These are phyloP conservation scores for Peromyscus attwateri DNA, from an alignment of 2,797 vertebrate species.

Conservation along the genomic window DNA sequence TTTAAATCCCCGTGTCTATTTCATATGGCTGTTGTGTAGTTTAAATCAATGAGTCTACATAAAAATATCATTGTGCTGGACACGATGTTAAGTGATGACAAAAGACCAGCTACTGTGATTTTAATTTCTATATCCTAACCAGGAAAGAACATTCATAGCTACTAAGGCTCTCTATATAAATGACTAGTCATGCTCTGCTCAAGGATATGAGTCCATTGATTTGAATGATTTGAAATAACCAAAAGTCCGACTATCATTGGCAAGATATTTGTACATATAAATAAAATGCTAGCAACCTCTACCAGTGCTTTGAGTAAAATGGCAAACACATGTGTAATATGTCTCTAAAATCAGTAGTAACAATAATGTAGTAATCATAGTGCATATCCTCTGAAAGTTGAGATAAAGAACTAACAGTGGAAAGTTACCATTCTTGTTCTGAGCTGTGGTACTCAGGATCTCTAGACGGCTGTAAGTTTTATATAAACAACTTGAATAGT, in stretches of 20 bases:
- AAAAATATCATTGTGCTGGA: neutral
- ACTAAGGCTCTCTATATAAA: neutral
- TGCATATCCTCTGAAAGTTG: neutral
- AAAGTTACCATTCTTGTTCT: neutral
- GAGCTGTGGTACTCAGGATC: neutral
- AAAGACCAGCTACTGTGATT: neutral
- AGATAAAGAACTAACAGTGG: conserved; percentile 13
- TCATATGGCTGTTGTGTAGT: neutral
- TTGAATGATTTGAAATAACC: conserved; percentile 32
- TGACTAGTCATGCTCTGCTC: neutral
- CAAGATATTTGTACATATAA: neutral
- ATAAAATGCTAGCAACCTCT: conserved; percentile 18
- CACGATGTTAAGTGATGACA: neutral
- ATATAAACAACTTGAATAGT: neutral
- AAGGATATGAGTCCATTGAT: neutral
- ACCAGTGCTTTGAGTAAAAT: conserved; percentile 28
- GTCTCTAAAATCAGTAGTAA: neutral
- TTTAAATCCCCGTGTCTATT: neutral
- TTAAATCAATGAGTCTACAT: conserved; percentile 10
- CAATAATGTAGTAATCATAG: neutral
- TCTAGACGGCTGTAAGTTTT: neutral
- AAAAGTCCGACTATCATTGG: neutral
- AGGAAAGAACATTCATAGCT: neutral
- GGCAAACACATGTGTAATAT: neutral
- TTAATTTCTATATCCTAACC: neutral